These are phyloP conservation scores for Drosophila rubida DNA, from an alignment of 2,888 invertebrate species.

Conservation along the genomic window DNA sequence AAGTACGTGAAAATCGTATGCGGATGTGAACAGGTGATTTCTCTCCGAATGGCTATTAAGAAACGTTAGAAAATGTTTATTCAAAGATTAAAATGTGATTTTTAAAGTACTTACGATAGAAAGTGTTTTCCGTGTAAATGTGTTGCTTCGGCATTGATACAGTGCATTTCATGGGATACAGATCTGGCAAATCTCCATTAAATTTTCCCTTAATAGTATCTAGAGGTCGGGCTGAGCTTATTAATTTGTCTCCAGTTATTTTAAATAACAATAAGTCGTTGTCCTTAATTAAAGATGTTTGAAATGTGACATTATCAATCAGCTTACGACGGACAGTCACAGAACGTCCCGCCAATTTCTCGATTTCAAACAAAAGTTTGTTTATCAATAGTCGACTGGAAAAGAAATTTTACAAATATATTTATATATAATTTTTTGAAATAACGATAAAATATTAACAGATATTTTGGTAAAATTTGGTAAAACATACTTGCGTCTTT, in stretches of 20 bases:
- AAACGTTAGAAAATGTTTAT: neutral
- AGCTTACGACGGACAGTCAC: constrained; percentile 87
- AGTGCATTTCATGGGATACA: constrained; percentile 91
- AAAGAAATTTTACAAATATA: constrained; percentile 52
- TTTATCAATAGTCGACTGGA: constrained; percentile 88
- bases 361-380: constrained; percentile 89
- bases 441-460: neutral
- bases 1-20: constrained; percentile 93
- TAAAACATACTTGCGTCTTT: constrained; percentile 88
- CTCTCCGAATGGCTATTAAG: constrained; percentile 65
- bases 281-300: constrained; percentile 87
- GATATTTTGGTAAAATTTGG: neutral
- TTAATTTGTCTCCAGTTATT: constrained; percentile 88
- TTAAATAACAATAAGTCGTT: constrained; percentile 88
- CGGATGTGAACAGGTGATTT: constrained; percentile 83
- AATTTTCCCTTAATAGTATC: constrained; percentile 86
- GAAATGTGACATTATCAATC: constrained; percentile 87
- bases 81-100: neutral
- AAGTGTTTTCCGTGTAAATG: constrained; percentile 87
- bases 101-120: constrained; percentile 89
- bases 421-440: no score
- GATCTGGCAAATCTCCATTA: constrained; percentile 88
- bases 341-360: constrained; percentile 87
- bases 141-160: constrained; percentile 86
- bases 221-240: constrained; percentile 88